A percentile compares a stretch with the other conserved stretches of the same genome.
phyloP scores from a whole-genome alignment of 2,888 invertebrate species.

The Vannuccia rotundouncinata region DNA sequence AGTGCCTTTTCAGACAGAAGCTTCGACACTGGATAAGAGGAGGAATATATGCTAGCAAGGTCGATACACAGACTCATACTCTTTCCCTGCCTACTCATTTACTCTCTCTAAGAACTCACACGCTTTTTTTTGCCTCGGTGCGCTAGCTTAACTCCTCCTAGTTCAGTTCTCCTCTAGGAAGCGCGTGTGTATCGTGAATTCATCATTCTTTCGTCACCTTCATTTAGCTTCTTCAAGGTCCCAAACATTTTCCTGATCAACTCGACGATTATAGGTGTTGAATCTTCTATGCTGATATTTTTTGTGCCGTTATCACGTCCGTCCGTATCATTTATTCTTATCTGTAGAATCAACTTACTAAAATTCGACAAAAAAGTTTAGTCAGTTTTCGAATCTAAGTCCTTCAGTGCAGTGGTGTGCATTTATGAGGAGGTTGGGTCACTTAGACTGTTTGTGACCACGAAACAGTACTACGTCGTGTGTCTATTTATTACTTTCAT shows the following conservation, averaged over 20 bases:
- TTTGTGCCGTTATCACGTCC: not conserved
- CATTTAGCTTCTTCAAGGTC: not conserved
- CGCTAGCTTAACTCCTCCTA: not conserved
- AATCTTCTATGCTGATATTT: not conserved
- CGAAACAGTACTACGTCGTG: no score
- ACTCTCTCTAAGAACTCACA: not conserved
- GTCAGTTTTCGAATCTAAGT: no score
- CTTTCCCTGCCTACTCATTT: not conserved
- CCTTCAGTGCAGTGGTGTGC: no score
- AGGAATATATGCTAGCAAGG: no score
- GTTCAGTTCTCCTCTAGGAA: not conserved
- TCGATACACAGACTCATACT: conserved; percentile 1
- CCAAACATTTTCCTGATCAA: no score
- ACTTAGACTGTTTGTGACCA: no score
- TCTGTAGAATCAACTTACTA: no score
- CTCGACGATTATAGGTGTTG: not conserved
- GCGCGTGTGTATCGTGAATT: not conserved
- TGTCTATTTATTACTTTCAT: not conserved
- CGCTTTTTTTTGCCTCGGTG: not conserved
- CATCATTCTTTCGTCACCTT: not conserved
- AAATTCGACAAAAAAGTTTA: no score
- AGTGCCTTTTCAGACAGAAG: no score
- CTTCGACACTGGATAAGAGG: no score
- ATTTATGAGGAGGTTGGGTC: no score
- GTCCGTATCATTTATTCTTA: not conserved